phyloP scores from a whole-genome alignment of 1,140 invertebrate species.

The Drosophila setifemur region DNA sequence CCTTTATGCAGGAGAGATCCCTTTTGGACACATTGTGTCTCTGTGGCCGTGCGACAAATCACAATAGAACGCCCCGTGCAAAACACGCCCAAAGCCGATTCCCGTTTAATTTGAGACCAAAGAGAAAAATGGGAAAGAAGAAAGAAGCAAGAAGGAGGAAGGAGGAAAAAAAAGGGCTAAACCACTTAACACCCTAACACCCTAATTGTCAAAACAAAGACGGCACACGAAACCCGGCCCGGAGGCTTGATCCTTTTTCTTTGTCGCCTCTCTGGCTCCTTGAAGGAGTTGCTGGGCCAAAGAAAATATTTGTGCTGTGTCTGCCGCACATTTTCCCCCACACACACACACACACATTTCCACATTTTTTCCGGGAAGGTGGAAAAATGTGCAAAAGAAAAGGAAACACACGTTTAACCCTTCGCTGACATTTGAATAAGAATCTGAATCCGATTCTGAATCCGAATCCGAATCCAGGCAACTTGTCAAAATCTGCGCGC shows the following conservation, averaged over 20 bases:
- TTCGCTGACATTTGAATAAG: constrained; percentile 73
- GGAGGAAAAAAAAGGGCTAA: constrained; percentile 75
- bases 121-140: too few species aligned
- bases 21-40: too few species aligned
- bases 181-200: constrained; percentile 81
- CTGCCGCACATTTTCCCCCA: neutral
- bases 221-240: constrained; percentile 44
- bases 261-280: neutral
- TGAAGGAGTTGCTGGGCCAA: constrained; percentile 1
- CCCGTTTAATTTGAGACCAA: constrained; percentile 72
- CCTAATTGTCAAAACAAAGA: constrained; percentile 81
- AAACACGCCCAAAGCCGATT: constrained; percentile 75
- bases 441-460: too few species aligned
- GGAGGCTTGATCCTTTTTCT: neutral
- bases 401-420: constrained; percentile 56
- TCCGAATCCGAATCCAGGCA: too few species aligned
- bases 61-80: constrained; percentile 69
- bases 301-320: constrained; percentile 43
- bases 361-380: constrained; percentile 50
- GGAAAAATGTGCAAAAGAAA: neutral
- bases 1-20: too few species aligned
- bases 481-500: constrained; percentile 67
- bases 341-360: constrained; percentile 2
- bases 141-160: too few species aligned
- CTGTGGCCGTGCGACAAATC: constrained; percentile 23